A percentile compares a stretch with the other conserved stretches of the same genome.
Conservation (phyloP, 64 coral and sea anemone species). For the Astreopora myriophthalma region DNA sequence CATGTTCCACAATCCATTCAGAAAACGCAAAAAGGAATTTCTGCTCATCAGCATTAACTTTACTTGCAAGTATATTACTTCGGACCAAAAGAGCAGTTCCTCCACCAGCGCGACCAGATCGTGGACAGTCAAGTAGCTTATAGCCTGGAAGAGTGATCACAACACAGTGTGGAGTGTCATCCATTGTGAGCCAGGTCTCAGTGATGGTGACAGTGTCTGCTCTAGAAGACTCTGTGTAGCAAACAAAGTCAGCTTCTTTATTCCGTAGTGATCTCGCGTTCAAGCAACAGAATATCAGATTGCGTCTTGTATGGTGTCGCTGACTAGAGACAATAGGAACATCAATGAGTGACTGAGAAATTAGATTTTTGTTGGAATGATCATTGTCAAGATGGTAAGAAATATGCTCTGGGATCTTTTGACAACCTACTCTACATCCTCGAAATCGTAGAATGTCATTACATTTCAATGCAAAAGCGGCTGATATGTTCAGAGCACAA, state of each 20-base stretch:
- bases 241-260: constrained; percentile 49
- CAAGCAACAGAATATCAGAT: constrained; percentile 21
- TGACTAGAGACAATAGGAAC: background rate
- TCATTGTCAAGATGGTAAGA: background rate
- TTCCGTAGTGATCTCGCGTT: constrained; percentile 37
- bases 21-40: background rate
- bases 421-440: background rate
- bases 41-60: background rate
- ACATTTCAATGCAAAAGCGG: background rate
- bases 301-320: background rate
- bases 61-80: background rate
- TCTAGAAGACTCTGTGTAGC: background rate
- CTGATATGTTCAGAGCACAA: background rate
- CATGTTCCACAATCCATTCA: background rate
- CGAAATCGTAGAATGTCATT: background rate
- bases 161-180: constrained; percentile 11
- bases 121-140: constrained; percentile 27
- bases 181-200: constrained; percentile 20
- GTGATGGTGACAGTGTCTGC: constrained; percentile 51
- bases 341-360: background rate
- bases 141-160: constrained; percentile 44
- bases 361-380: background rate
- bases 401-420: background rate
- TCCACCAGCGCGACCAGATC: constrained; percentile 7
- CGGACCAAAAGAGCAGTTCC: background rate